A percentile compares a stretch with the other conserved stretches of the same genome.
phyloP scores from a whole-genome alignment of 1,140 invertebrate genomes.

The Leptinotarsa lineolata region DNA sequence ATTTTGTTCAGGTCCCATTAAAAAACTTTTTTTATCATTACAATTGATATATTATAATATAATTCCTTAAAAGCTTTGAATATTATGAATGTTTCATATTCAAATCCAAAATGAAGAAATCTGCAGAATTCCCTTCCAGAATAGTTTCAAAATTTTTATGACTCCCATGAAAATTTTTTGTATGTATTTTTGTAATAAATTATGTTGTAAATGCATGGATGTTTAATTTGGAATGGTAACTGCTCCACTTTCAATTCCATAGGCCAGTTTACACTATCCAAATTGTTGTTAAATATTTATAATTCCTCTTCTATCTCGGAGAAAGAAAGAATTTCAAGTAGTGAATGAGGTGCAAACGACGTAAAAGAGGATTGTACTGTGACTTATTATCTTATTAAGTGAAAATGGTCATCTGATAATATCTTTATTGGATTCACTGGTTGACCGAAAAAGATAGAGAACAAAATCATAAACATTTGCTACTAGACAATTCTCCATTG shows the following conservation, averaged over 20 bases:
- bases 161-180: not conserved
- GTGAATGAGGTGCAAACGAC: too few relatives aligned
- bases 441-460: too few relatives aligned
- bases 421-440: too few relatives aligned
- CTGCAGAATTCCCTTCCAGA: not conserved
- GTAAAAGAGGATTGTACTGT: too few relatives aligned
- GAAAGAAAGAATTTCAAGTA: not conserved
- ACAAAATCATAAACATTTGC: too few relatives aligned
- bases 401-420: not conserved
- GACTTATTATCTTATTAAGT: not conserved
- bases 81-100: not conserved
- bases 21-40: too few relatives aligned
- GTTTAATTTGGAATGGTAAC: constrained; percentile 18
- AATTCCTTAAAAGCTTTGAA: too few relatives aligned
- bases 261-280: not conserved
- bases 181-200: constrained; percentile 26
- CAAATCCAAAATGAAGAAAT: not conserved
- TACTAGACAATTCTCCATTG: too few relatives aligned
- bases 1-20: too few relatives aligned
- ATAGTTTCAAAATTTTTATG: not conserved
- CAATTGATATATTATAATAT: too few relatives aligned
- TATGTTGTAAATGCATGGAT: constrained; percentile 19
- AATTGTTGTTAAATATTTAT: not conserved
- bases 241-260: not conserved
- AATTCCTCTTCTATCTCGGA: not conserved